phyloP scores from a whole-genome alignment of 2,113 vertebrate genomes.

The Eidolon helvum region DNA sequence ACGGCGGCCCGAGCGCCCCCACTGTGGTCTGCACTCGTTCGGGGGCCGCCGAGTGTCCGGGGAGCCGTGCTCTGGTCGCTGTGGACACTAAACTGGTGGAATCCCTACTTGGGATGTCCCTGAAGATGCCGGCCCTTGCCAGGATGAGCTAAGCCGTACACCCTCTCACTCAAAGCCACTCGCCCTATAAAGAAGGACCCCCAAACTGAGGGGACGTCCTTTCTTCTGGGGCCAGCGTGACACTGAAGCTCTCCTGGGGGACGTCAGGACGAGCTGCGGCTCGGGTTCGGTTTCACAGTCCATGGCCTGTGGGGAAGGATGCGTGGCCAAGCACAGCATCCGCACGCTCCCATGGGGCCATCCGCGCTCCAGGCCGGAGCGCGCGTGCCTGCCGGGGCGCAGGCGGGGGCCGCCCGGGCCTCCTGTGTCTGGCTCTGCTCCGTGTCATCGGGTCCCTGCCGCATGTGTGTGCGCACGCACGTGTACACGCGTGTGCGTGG shows the following conservation, averaged over 20 bases:
- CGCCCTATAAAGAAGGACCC: not conserved
- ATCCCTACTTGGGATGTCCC: not conserved
- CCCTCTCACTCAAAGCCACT: not conserved
- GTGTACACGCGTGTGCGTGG: too few species aligned
- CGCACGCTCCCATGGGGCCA: too few species aligned
- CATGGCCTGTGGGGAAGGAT: not conserved
- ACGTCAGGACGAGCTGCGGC: not conserved
- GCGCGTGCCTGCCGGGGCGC: too few species aligned
- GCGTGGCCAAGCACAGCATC: too few species aligned
- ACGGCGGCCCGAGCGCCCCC: too few species aligned
- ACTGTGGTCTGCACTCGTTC: not conserved
- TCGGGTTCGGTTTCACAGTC: not conserved
- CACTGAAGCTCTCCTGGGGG: not conserved
- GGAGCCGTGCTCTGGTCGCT: not conserved
- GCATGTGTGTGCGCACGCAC: too few species aligned
- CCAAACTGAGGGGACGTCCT: not conserved
- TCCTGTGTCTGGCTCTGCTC: not conserved
- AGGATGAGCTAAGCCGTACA: not conserved
- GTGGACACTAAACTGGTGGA: too few species aligned
- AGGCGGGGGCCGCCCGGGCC: too few species aligned
- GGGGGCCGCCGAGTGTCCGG: not conserved
- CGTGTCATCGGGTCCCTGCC: not conserved
- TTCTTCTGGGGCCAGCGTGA: not conserved
- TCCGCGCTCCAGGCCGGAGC: too few species aligned
- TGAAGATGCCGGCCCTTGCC: not conserved